Conservation (phyloP, 2,113 vertebrate species). For the Trochalopteron elliotii region DNA sequence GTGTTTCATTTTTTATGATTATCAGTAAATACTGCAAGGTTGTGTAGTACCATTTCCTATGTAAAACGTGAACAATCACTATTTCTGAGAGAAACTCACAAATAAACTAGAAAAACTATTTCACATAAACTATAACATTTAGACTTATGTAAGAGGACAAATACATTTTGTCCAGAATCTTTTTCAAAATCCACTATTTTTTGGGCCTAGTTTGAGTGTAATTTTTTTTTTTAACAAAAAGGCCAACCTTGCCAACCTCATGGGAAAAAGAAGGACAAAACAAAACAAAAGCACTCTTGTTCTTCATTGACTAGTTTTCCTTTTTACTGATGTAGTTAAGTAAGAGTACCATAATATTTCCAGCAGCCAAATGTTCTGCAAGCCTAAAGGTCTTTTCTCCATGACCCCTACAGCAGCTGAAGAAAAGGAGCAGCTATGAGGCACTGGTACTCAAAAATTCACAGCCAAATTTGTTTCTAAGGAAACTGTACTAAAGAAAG, state of each 20-base stretch:
- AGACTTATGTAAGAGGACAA: neutral
- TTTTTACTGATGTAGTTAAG: neutral
- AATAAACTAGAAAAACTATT: neutral
- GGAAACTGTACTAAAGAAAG: neutral
- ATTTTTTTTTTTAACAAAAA: too few species aligned
- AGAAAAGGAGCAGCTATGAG: neutral
- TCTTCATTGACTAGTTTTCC: neutral
- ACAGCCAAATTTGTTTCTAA: neutral
- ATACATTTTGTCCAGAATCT: neutral
- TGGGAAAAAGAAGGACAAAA: neutral
- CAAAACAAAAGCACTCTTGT: neutral
- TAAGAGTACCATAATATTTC: neutral
- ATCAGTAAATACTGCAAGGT: neutral
- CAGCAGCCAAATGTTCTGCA: neutral
- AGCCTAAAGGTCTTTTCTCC: neutral
- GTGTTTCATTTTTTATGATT: neutral
- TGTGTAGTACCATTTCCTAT: neutral
- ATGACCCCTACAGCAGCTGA: neutral
- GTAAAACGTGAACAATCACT: neutral
- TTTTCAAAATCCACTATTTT: neutral
- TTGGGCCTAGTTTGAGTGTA: neutral
- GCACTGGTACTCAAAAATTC: neutral
- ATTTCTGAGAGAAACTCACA: neutral
- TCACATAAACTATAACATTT: neutral
- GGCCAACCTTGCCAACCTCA: rapidly evolving